Percentiles rank a stretch among this genome's conserved stretches.
Conservation (phyloP, 2,797 vertebrate species). For the Eulemur albifrons region DNA sequence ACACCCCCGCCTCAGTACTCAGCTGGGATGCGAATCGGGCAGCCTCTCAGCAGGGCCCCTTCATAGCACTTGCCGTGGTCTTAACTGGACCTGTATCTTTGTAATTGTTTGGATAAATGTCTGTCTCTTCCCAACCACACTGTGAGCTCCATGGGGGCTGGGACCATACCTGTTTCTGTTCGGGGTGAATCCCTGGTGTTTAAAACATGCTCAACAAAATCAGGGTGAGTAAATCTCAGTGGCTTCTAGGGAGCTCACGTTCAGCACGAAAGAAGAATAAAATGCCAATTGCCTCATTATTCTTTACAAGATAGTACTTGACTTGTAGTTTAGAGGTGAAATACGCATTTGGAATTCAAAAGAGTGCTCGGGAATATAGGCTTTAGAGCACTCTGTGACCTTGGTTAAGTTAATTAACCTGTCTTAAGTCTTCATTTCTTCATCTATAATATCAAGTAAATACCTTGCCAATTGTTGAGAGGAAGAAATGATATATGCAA, state of each 20-base stretch:
- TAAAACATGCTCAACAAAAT: background rate
- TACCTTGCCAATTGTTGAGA: background rate
- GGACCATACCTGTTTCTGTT: background rate
- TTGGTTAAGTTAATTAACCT: background rate
- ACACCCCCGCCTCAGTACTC: background rate
- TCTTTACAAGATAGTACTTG: background rate
- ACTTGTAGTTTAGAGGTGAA: background rate
- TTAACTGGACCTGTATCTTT: background rate
- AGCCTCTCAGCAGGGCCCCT: background rate
- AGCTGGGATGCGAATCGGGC: background rate
- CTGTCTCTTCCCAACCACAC: background rate
- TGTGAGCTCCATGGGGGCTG: background rate
- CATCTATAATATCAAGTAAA: background rate
- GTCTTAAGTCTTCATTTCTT: background rate
- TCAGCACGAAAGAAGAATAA: background rate
- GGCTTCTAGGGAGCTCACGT: background rate
- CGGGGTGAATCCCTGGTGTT: background rate
- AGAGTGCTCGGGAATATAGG: background rate
- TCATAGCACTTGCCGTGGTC: background rate
- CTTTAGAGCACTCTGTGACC: background rate
- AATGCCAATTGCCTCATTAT: background rate
- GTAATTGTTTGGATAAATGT: background rate
- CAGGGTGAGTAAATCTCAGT: background rate
- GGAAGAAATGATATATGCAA: background rate
- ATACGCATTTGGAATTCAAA: background rate